Evolutionary conservation across 2,113 vertebrate species (phyloP), one percentile per base, ranked within the genome.

Genomic region (Sapayoa aenigma): DNA sequence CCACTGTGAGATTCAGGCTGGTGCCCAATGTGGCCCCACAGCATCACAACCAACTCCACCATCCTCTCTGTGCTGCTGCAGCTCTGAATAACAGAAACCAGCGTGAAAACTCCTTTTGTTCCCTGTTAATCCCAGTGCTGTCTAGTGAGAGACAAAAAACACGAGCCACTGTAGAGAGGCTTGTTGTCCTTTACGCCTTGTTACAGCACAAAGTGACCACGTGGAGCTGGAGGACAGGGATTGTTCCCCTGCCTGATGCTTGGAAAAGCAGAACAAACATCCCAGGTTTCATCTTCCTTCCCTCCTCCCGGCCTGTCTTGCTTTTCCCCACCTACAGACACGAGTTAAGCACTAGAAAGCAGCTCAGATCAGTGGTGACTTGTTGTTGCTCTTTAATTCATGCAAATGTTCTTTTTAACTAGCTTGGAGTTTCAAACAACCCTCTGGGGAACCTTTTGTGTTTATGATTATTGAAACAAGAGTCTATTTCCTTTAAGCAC

Each of bases 361-460:
- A 56, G 72, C 88, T 89, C n/a, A 89, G 87, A 94, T 94, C 85
- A 74, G 67, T 22, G 68, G 82, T 95, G 93, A 95, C 95, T 97
- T 60, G 19, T 93, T 92, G 92, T 72, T 92, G 90, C 79, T 94
- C 94, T 91, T 94, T 97, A 97, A 96, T 96, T 95, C 95, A 97
- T 92, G 94, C 84, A 97, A 95, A 96, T 94, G 93, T 91, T 91
- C 96, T 94, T 96, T 94, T 95, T 96, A 97, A 97, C 95, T 96
- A 91, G 87, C 94, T 91, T 11, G 21, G 81, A 96, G 94, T 78
- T 87, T 97, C 47, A 19, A 95, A 95, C 76, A 42, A 59, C 87
- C 84, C 95, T 82, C 94, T 35, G 72, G 96, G 96, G 95, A 96
- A 69, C 93, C 89, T 91, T 95, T 85, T 68, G 94, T 73, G 5